phyloP scores from a whole-genome alignment of 2,113 vertebrate genomes.

The Cheirogaleus medius region DNA sequence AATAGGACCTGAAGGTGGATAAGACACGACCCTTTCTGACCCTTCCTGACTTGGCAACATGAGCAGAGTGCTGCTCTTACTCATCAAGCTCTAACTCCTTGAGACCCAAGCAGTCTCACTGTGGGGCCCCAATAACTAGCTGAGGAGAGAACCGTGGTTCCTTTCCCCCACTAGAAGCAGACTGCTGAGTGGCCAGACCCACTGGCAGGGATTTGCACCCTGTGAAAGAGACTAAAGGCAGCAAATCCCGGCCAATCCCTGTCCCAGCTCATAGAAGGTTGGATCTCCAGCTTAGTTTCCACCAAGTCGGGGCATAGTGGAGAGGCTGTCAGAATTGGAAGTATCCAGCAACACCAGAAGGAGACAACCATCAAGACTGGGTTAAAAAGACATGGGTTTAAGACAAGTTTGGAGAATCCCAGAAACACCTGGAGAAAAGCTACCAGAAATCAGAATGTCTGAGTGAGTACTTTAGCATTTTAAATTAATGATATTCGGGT shows the following conservation, averaged over 20 bases:
- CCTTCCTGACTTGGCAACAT: neutral
- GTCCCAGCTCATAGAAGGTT: neutral
- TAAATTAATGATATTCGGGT: neutral
- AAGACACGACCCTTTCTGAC: neutral
- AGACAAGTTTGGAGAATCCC: neutral
- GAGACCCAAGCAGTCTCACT: neutral
- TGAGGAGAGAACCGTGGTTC: neutral
- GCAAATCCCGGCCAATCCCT: neutral
- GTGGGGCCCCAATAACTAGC: neutral
- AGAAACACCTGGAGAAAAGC: slow-evolving; percentile 25
- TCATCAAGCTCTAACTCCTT: neutral
- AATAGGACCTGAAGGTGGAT: neutral
- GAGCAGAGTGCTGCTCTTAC: neutral
- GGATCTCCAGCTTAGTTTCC: neutral
- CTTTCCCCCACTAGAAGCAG: neutral
- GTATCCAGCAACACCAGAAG: neutral
- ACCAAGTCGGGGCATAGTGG: neutral
- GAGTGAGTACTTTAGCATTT: neutral
- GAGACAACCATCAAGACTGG: neutral
- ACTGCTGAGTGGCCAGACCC: neutral
- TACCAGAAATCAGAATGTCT: neutral
- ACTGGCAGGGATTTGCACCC: neutral
- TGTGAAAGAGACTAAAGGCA: neutral
- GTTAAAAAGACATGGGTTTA: neutral
- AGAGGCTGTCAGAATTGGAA: neutral